phyloP scores from a whole-genome alignment of 1,140 invertebrate genomes.

The Phenacoccus solenopsis region DNA sequence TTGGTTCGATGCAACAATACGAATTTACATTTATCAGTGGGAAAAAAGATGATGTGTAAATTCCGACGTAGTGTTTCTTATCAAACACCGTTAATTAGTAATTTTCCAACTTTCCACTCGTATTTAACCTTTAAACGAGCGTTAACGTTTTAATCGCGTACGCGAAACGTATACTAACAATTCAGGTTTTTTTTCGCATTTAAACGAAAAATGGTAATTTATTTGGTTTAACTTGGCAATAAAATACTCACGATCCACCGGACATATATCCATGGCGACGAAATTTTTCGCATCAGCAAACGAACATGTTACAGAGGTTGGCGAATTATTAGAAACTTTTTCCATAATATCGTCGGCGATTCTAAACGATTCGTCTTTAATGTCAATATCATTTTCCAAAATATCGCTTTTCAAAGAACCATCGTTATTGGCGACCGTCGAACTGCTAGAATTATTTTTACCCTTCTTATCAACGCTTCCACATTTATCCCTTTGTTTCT shows the following conservation, averaged over 20 bases:
- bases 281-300: conserved; percentile 9
- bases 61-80: background rate
- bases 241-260: background rate
- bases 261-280: conserved; percentile 10
- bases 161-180: too few species aligned
- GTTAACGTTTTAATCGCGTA: background rate
- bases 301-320: background rate
- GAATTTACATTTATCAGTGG: background rate
- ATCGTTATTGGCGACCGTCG: conserved; percentile 4
- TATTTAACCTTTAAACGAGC: background rate
- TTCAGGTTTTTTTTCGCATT: too few species aligned
- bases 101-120: background rate
- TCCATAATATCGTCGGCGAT: conserved; percentile 7
- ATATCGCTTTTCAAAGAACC: background rate
- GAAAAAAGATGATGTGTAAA: background rate
- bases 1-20: background rate
- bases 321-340: conserved; percentile 1
- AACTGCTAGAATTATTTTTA: conserved; percentile 7
- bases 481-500: conserved; percentile 9
- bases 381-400: conserved; percentile 8
- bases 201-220: too few species aligned
- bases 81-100: background rate
- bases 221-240: too few species aligned
- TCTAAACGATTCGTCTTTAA: conserved; percentile 12
- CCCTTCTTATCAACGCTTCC: conserved; percentile 4